These are phyloP conservation scores for Leucopsar rothschildi DNA, from an alignment of 2,113 vertebrate genomes.

Conservation along the genomic window DNA sequence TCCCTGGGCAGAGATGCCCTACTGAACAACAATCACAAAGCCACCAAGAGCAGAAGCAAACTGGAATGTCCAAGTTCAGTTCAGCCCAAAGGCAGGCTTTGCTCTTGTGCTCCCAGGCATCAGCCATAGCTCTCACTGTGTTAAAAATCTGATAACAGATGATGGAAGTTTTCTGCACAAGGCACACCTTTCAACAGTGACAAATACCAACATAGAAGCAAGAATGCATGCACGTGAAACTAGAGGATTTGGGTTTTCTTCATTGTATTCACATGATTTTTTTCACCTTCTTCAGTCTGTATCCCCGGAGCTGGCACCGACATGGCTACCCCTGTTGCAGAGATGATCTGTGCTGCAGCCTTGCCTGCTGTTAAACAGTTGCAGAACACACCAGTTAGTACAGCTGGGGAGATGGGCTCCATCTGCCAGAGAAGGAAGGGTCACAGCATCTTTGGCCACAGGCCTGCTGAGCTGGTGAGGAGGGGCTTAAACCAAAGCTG, in stretches of 20 bases:
- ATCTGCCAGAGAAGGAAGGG: not conserved
- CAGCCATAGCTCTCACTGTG: not conserved
- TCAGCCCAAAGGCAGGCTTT: not conserved
- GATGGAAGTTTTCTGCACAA: not conserved
- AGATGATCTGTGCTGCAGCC: slow-evolving; percentile 90
- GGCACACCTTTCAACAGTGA: not conserved
- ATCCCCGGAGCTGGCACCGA: slow-evolving; percentile 85
- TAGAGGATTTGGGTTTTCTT: not conserved
- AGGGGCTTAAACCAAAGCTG: not conserved
- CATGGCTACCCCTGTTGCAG: slow-evolving; percentile 84
- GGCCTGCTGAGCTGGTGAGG: not conserved
- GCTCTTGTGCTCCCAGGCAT: not conserved
- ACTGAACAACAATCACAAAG: not conserved
- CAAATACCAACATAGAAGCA: not conserved
- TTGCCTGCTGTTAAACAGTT: slow-evolving; percentile 75
- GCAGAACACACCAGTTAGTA: not conserved
- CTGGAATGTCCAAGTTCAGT: not conserved
- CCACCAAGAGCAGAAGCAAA: not conserved
- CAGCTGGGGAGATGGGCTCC: not conserved
- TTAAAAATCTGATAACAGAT: not conserved
- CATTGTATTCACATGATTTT: not conserved
- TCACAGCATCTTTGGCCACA: not conserved
- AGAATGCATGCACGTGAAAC: slow-evolving; percentile 21
- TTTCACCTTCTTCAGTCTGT: slow-evolving; percentile 71
- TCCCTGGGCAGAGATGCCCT: not conserved